A percentile compares a stretch with the other conserved stretches of the same genome.
phyloP scores from a whole-genome alignment of 2,797 vertebrate genomes.

The Cuculus canorus region DNA sequence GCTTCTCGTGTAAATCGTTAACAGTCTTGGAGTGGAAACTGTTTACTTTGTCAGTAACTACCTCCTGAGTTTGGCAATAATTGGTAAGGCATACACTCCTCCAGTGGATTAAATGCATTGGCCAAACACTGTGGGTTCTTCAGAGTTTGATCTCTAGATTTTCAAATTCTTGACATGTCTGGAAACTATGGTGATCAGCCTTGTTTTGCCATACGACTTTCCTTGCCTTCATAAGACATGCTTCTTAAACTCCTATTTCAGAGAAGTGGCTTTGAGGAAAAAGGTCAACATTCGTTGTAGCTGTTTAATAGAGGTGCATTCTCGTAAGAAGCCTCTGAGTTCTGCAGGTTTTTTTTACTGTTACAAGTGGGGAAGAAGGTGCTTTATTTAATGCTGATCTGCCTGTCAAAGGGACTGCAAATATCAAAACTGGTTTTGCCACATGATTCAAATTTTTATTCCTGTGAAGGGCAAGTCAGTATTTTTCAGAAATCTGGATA shows the following conservation, averaged over 20 bases:
- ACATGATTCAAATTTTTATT: not conserved
- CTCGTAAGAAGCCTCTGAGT: not conserved
- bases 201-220: not conserved
- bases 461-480: not conserved
- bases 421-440: not conserved
- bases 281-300: not conserved
- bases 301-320: fast-evolving
- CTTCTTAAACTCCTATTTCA: not conserved
- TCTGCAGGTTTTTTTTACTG: not conserved
- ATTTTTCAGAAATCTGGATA: not conserved
- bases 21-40: not conserved
- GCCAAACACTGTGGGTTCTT: not conserved
- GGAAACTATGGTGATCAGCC: not conserved
- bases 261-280: not conserved
- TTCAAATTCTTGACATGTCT: not conserved
- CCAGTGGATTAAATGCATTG: not conserved
- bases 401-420: not conserved
- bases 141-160: not conserved
- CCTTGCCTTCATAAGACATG: not conserved
- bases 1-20: not conserved
- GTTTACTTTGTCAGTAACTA: conserved; percentile 49
- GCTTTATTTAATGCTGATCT: not conserved
- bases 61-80: conserved; percentile 55
- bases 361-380: not conserved
- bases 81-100: conserved; percentile 2